Evolutionary conservation across 2,888 invertebrate genomes (phyloP).

Genomic region (Ceratothoa steindachneri): DNA sequence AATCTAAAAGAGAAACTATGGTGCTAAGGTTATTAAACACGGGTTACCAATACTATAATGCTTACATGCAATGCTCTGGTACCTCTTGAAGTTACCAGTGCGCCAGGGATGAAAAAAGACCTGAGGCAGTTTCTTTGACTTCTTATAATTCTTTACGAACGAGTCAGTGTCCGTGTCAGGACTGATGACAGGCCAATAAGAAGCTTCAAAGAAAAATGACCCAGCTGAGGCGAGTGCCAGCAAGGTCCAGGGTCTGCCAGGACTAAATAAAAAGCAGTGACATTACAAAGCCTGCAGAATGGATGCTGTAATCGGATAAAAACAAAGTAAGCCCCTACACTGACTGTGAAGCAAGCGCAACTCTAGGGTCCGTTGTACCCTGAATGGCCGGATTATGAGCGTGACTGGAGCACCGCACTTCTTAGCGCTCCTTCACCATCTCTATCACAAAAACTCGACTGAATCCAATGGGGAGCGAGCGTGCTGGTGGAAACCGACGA

Average conservation of each 20-base stretch:
- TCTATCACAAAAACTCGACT: slow-evolving; percentile 43
- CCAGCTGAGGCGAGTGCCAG: neutral
- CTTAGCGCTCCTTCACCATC: slow-evolving; percentile 34
- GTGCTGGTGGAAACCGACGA: slow-evolving; percentile 45
- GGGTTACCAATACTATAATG: slow-evolving; percentile 43
- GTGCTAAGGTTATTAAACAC: slow-evolving; percentile 42
- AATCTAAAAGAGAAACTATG: slow-evolving; percentile 43
- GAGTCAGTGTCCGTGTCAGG: neutral
- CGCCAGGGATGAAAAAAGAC: slow-evolving; percentile 5
- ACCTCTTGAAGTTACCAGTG: neutral
- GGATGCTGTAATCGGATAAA: slow-evolving; percentile 27
- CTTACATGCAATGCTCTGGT: slow-evolving; percentile 36
- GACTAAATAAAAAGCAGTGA: slow-evolving; percentile 35
- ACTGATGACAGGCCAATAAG: neutral
- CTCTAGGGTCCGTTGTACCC: slow-evolving; percentile 47
- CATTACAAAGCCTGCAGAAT: slow-evolving; percentile 45
- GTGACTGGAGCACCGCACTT: slow-evolving; percentile 16
- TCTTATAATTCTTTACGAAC: neutral
- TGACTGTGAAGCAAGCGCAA: slow-evolving; percentile 48
- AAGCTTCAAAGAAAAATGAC: slow-evolving; percentile 4
- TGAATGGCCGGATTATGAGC: slow-evolving; percentile 47
- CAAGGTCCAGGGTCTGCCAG: slow-evolving; percentile 15
- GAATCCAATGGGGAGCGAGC: slow-evolving; percentile 45
- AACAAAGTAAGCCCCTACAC: slow-evolving; percentile 40
- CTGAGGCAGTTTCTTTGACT: neutral